Conservation (phyloP, 2,113 vertebrate species). For the Nycticebus coucang region DNA sequence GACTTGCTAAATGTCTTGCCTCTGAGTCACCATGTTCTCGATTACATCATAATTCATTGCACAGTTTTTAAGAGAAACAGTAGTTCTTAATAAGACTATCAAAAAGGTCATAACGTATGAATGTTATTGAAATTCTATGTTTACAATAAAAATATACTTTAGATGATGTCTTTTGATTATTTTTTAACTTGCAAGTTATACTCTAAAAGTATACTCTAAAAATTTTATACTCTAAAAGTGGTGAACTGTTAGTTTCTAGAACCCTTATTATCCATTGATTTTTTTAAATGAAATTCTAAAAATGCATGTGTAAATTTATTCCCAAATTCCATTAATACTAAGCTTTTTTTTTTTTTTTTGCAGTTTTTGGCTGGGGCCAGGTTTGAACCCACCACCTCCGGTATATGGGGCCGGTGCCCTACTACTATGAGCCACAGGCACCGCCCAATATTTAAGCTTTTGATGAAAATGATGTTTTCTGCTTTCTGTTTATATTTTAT, state of each 20-base stretch:
- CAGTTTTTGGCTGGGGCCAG: too few relatives aligned
- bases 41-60: background rate
- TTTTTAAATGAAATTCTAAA: constrained; percentile 24
- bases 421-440: too few relatives aligned
- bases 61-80: constrained; percentile 1
- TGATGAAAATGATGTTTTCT: background rate
- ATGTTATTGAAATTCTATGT: background rate
- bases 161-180: background rate
- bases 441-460: background rate
- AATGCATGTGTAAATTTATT: background rate
- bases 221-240: background rate
- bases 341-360: too few relatives aligned
- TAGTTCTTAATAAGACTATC: background rate
- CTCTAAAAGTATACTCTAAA: background rate
- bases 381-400: too few relatives aligned
- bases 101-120: background rate
- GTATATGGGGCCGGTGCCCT: too few relatives aligned
- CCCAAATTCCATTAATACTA: too few relatives aligned
- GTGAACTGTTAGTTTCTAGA: background rate
- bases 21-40: background rate
- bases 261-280: background rate
- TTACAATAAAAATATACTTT: constrained; percentile 6
- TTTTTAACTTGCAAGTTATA: background rate
- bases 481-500: background rate
- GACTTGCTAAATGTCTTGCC: background rate